phyloP scores from a whole-genome alignment of 2,113 vertebrate genomes.

The Phalacrocorax brasilianus region DNA sequence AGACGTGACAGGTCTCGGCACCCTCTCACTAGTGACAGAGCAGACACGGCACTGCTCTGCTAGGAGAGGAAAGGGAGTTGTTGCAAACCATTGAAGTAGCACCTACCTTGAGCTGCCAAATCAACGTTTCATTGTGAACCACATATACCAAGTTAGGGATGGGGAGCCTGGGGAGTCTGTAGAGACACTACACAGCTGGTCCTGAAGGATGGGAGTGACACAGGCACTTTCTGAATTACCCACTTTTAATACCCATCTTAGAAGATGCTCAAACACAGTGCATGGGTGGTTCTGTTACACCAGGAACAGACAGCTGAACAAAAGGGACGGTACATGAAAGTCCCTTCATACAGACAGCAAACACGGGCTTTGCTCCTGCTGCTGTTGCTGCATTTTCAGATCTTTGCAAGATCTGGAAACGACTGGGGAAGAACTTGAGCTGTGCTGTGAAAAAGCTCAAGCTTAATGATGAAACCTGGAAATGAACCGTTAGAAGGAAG shows the following conservation, averaged over 20 bases:
- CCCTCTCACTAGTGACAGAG: neutral
- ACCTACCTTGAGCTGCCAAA: neutral
- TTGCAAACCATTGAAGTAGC: neutral
- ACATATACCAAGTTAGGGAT: neutral
- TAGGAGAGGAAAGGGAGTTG: neutral
- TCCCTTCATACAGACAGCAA: neutral
- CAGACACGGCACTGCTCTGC: neutral
- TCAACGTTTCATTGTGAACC: neutral
- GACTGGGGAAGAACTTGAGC: neutral
- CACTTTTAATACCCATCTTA: neutral
- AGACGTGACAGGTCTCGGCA: neutral
- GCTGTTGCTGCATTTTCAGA: neutral
- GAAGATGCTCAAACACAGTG: neutral
- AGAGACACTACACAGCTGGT: neutral
- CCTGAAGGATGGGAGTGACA: neutral
- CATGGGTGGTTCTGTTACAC: neutral
- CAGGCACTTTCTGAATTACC: neutral
- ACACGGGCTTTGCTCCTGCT: neutral
- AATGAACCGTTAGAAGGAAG: neutral
- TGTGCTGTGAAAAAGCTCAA: neutral
- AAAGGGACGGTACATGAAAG: neutral
- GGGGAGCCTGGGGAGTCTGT: fast-evolving
- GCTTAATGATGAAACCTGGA: neutral
- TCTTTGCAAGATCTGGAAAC: neutral
- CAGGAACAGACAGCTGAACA: neutral